Conservation (phyloP, 2,888 invertebrate species). For the Dichetophora obliterata region DNA sequence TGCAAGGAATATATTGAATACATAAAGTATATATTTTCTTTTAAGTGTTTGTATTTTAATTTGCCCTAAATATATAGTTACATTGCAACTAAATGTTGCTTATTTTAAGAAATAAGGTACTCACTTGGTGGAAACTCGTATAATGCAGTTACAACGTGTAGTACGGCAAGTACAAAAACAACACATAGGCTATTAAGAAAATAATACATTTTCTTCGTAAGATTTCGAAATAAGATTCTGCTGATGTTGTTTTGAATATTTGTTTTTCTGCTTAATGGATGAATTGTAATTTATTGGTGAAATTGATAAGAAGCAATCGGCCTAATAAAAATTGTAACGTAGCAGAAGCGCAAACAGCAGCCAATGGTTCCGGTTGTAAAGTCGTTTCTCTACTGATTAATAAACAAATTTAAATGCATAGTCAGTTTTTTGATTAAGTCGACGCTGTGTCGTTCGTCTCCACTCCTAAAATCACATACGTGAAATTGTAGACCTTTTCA, state of each 20-base stretch:
- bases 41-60: too few species aligned
- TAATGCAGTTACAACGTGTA: constrained; percentile 10
- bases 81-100: too few species aligned
- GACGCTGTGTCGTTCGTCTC: background rate
- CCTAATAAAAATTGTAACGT: background rate
- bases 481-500: constrained; percentile 1
- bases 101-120: background rate
- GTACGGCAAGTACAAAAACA: background rate
- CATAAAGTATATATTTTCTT: too few species aligned
- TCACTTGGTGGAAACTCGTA: constrained; percentile 29
- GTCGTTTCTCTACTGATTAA: constrained; percentile 20
- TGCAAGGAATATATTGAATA: too few species aligned
- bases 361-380: constrained; percentile 8
- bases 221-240: background rate
- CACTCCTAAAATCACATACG: constrained; percentile 1
- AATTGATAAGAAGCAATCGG: constrained; percentile 4
- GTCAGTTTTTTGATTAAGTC: background rate
- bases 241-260: background rate
- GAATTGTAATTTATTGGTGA: background rate
- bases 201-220: constrained; percentile 6
- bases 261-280: background rate
- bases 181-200: background rate
- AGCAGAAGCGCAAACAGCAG: background rate
- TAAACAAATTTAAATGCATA: background rate
- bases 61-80: too few species aligned